Evolutionary conservation across 2,113 vertebrate genomes (phyloP).

Genomic region (Gasterosteus aculeatus): DNA sequence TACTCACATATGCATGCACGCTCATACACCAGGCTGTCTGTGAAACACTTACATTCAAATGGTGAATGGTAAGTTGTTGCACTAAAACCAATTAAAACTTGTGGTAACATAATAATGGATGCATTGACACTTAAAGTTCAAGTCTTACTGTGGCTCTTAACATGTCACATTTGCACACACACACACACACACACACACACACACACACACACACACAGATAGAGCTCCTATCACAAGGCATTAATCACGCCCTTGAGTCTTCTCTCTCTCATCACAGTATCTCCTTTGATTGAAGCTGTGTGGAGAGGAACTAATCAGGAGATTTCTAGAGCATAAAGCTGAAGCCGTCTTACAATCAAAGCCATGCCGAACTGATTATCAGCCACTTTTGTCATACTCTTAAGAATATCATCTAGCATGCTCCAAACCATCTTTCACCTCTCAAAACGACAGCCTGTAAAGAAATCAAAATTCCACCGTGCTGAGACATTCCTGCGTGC

Average conservation of each 20-base stretch:
- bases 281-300: slow-evolving; percentile 43
- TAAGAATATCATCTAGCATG: not conserved
- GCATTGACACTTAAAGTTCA: slow-evolving; percentile 8
- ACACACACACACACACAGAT: not conserved
- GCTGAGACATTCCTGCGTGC: slow-evolving; percentile 8
- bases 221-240: slow-evolving; percentile 22
- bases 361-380: slow-evolving; percentile 9
- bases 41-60: slow-evolving; percentile 8
- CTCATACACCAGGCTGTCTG: slow-evolving; percentile 36
- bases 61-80: not conserved
- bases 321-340: slow-evolving; percentile 23
- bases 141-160: not conserved
- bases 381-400: slow-evolving; percentile 5
- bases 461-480: slow-evolving; percentile 22
- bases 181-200: not conserved
- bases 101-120: not conserved
- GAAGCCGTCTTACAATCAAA: slow-evolving; percentile 7
- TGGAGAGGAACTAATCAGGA: slow-evolving; percentile 34
- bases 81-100: slow-evolving; percentile 32
- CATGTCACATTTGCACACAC: slow-evolving; percentile 9
- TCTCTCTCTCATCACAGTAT: slow-evolving; percentile 30
- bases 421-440: not conserved
- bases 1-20: slow-evolving; percentile 32
- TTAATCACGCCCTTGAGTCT: slow-evolving; percentile 35
- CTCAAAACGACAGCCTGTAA: slow-evolving; percentile 5